Evolutionary conservation across 2,888 invertebrate species (phyloP), one percentile per base, ranked within the genome.

Genomic region (Xanthia togata): DNA sequence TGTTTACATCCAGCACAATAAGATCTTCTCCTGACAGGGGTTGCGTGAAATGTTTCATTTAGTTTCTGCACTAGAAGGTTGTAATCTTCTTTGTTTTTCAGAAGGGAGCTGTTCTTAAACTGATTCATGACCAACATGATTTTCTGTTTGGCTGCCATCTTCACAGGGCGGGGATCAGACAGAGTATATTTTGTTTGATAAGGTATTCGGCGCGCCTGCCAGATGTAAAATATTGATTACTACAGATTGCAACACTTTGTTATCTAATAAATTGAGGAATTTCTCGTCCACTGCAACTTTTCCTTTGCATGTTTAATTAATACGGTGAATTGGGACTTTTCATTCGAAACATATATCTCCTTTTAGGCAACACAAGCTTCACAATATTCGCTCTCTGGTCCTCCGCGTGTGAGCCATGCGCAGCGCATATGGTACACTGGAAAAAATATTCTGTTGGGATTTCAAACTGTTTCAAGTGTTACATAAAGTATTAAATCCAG

Each of bases 381-480:
- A 94, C 26, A 47, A 93, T 86, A 82, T 89, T 90, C 17, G 76
- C 78, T 74, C 41, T 73, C n/a, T 81, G 73, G 35, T 87, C 86
- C 31, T 82, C 83, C 57, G 70, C 78, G 23, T 68, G 70, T 38
- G 88, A 83, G 41, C 57, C 82, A 79, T 73, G 89, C 23, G 76
- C 91, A 67, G 88, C 90, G 86, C 94, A 94, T 74, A 84, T 86
- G 23, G 90, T 89, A 88, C 95, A 95, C 95, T 95, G 94, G 83
- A 94, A 95, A 89, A 89, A 89, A 87, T 78, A 72, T 63, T 81
- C 64, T 76, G 79, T 76, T 86, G 87, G 85, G 87, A 82, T 83
- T 82, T 87, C 81, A 83, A 83, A 81, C 60, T 70, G 65, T 63
- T 78, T 47, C 69, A 57, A 31, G 9, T 47, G 53, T 31, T 20